These are phyloP conservation scores for Conomelus anceps DNA, from an alignment of 2,888 invertebrate genomes.

Conservation along the genomic window DNA sequence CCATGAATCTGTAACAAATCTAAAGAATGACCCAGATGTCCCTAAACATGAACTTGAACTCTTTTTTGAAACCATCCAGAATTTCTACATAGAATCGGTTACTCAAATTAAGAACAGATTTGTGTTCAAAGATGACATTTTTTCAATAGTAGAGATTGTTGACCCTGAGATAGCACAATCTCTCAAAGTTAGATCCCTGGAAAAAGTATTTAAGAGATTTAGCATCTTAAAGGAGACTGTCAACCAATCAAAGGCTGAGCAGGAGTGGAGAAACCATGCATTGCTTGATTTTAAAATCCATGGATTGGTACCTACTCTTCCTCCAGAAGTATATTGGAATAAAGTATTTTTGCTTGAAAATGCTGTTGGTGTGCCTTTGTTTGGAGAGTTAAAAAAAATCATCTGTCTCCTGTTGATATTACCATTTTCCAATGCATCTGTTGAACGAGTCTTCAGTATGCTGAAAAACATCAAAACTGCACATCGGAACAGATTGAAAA, in stretches of 20 bases:
- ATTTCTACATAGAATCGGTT: constrained; percentile 10
- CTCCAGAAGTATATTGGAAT: constrained; percentile 15
- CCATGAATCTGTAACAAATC: constrained; percentile 1
- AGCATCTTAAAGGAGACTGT: constrained; percentile 1
- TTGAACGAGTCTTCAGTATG: neutral
- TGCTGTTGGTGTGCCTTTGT: neutral
- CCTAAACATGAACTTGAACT: neutral
- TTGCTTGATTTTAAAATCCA: constrained; percentile 3
- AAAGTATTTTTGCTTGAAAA: constrained; percentile 14
- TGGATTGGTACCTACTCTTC: constrained; percentile 1
- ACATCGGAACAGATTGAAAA: neutral
- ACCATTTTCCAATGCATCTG: neutral
- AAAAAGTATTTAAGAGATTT: constrained; percentile 16
- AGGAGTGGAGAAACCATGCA: constrained; percentile 21
- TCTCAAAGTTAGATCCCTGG: constrained; percentile 14
- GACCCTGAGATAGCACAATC: constrained; percentile 14
- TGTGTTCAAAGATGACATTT: constrained; percentile 17
- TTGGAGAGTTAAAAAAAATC: neutral
- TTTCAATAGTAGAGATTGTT: constrained; percentile 15
- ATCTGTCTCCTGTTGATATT: neutral
- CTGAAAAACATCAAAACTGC: neutral
- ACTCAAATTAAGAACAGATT: constrained; percentile 17
- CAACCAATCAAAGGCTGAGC: constrained; percentile 5
- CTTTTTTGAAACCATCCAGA: constrained; percentile 10
- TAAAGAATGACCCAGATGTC: constrained; percentile 13